phyloP scores from a whole-genome alignment of 1,140 invertebrate genomes.

The Cyrtorhinus lividipennis region DNA sequence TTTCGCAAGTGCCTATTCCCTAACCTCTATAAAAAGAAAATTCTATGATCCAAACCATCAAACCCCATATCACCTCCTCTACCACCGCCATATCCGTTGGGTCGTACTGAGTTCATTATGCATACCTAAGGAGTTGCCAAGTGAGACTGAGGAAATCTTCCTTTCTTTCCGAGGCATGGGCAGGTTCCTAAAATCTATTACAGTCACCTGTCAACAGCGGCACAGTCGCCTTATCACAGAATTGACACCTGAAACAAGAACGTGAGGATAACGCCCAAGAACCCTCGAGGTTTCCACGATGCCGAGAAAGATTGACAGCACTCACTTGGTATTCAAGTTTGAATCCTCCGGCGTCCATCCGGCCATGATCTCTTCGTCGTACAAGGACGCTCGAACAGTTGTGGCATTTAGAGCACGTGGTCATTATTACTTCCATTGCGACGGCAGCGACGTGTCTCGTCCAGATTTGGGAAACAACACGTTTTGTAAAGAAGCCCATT shows the following conservation, averaged over 20 bases:
- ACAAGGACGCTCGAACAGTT: conserved; percentile 78
- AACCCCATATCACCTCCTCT: too few species aligned
- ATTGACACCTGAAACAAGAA: conserved; percentile 45
- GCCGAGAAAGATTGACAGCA: not conserved
- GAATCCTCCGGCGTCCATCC: conserved; percentile 97
- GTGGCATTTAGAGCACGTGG: conserved; percentile 64
- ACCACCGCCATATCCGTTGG: too few species aligned
- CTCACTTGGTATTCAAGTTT: conserved; percentile 80
- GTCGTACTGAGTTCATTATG: too few species aligned
- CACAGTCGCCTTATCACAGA: conserved; percentile 69
- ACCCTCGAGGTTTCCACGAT: too few species aligned
- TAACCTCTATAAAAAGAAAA: too few species aligned
- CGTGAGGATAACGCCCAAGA: too few species aligned
- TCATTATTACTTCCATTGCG: conserved; percentile 53
- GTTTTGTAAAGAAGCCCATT: conserved; percentile 24
- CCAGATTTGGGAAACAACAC: conserved; percentile 33
- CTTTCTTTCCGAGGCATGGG: conserved; percentile 17
- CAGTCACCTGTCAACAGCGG: conserved; percentile 56
- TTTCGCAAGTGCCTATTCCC: too few species aligned
- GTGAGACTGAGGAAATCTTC: conserved; percentile 17
- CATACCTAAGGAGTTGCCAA: conserved; percentile 3
- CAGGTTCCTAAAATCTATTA: conserved; percentile 37
- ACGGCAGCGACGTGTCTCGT: conserved; percentile 33
- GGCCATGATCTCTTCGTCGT: conserved; percentile 99
- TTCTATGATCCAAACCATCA: too few species aligned